Evolutionary conservation across 2,888 invertebrate genomes (phyloP), one percentile per base, ranked within the genome.

Genomic region (Xanthorhoe spadicearia): DNA sequence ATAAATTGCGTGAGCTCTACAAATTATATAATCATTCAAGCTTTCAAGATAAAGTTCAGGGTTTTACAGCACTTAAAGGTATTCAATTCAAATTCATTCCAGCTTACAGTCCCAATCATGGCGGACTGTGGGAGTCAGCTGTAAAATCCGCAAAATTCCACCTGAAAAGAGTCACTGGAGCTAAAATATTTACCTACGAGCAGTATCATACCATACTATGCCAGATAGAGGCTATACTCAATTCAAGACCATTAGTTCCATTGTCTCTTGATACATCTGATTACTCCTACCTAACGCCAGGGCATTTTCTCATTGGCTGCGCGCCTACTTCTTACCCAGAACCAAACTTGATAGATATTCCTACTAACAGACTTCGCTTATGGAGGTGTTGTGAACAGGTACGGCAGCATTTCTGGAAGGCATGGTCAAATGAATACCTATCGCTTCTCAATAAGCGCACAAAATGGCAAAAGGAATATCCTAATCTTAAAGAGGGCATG

Each of bases 211-310:
- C 63, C 3, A 63, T 66, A n/a, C 43, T 66, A 10, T 57, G 46
- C 58, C 63, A 64, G 54, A 68, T 71, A 56, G 68, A 71, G 28
- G 50, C 64, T 6, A 50, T 66, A 46, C 46, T 71, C 19, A 71
- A 71, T 54, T 58, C 51, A 1, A 66, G 66, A 28, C 70, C 68
- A 7, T 38, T 71, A 15, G 54, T 63, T 9, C 56, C 66, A 19
- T 38, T 66, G 15, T 46, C 64, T n/a, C 54, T 43, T 35, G 60
- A 67, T 23, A 56, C 50, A 10, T 32, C 49, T 46, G 61, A 66
- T 32, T 64, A 49, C 15, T 48, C 49, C 2, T 66, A 61, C 32
- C 46, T 68, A 8, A 70, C 68, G 28, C 70, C 70, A 18, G 70
- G 62, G 15, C 64, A 70, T 63, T 70, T 70, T 19, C 46, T 67